Conservation (phyloP, 2,113 vertebrate genomes). For the Xenotilapia longispinis region DNA sequence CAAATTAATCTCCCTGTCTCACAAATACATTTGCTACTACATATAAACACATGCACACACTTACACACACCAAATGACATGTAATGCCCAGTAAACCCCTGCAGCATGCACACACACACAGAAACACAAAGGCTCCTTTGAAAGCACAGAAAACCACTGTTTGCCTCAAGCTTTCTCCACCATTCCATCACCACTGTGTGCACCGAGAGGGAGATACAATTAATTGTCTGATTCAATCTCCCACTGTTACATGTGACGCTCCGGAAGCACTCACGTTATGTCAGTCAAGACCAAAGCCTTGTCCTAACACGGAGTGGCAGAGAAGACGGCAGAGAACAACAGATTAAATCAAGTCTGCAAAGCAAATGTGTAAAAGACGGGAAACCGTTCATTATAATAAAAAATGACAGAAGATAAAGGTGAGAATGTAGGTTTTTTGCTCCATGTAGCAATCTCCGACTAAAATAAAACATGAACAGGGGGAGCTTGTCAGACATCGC, state of each 20-base stretch:
- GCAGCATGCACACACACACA: not conserved
- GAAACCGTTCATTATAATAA: not conserved
- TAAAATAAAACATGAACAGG: not conserved
- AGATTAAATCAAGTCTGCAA: not conserved
- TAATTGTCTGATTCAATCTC: slow-evolving; percentile 57
- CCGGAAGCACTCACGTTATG: slow-evolving; percentile 33
- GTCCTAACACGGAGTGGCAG: not conserved
- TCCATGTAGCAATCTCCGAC: not conserved
- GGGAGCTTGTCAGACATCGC: not conserved
- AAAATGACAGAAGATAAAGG: not conserved
- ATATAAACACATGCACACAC: not conserved
- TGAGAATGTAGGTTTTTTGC: not conserved
- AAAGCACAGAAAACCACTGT: slow-evolving; percentile 1
- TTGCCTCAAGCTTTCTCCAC: slow-evolving; percentile 38
- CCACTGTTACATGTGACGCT: slow-evolving; percentile 38
- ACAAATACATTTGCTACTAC: slow-evolving; percentile 22
- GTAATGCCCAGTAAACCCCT: not conserved
- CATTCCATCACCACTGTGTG: not conserved
- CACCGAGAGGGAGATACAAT: slow-evolving; percentile 40
- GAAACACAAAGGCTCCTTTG: not conserved
- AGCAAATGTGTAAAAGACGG: not conserved
- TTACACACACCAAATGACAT: not conserved
- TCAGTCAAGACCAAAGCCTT: slow-evolving; percentile 42
- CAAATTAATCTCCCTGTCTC: slow-evolving; percentile 43
- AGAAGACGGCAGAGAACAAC: not conserved